Percentiles rank a stretch among this genome's conserved stretches.
phyloP scores from a whole-genome alignment of 2,797 vertebrate genomes.

The Erethizon dorsatum region DNA sequence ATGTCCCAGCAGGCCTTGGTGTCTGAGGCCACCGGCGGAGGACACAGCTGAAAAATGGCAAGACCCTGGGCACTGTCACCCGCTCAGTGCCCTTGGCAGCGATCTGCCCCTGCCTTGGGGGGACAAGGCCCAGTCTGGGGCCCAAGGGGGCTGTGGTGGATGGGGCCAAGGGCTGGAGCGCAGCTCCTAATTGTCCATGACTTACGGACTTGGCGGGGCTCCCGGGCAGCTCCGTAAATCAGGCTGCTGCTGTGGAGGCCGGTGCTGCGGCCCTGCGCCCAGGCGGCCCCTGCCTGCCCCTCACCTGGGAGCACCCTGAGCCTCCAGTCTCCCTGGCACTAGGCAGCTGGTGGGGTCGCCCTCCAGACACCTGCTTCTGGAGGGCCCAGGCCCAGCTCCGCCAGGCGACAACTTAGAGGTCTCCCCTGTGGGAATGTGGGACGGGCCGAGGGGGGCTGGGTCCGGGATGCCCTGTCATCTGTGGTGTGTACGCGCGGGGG shows the following conservation, averaged over 20 bases:
- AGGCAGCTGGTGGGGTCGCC: neutral
- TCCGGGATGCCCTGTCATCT: accelerated
- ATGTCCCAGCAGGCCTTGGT: neutral
- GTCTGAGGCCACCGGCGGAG: neutral
- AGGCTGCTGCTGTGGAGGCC: constrained; percentile 84
- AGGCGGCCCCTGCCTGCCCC: constrained; percentile 43
- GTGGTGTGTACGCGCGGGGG: no score
- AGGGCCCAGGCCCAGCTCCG: neutral
- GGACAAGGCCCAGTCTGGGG: neutral
- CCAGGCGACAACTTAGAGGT: neutral
- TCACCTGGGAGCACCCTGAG: constrained; percentile 70
- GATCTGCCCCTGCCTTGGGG: neutral
- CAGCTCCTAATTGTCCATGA: constrained; percentile 87
- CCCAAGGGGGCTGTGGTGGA: constrained; percentile 75
- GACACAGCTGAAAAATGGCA: accelerated
- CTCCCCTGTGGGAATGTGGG: neutral
- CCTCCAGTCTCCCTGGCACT: constrained; percentile 47
- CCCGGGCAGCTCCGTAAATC: constrained; percentile 88
- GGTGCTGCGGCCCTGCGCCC: constrained; percentile 78
- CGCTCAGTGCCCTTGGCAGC: neutral
- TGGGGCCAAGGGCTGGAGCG: constrained; percentile 83
- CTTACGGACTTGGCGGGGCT: constrained; percentile 87
- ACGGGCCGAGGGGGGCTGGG: accelerated
- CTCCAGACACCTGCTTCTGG: neutral
- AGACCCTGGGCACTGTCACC: neutral